These are phyloP conservation scores for Drosophila borealis DNA, from an alignment of 2,888 invertebrate species.

Conservation along the genomic window DNA sequence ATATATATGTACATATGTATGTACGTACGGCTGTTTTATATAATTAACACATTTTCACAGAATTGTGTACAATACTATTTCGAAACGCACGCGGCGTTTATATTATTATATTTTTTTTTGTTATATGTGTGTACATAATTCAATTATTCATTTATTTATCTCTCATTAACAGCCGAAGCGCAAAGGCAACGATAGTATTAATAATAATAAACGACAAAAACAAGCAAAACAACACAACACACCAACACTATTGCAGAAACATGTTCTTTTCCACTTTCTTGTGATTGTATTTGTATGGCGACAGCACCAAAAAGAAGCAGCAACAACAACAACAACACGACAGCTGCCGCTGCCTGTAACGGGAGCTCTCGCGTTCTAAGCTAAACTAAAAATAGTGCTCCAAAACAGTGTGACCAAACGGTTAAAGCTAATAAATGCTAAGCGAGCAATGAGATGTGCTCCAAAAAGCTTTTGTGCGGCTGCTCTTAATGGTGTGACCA, in stretches of 20 bases:
- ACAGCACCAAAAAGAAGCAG: conserved; percentile 20
- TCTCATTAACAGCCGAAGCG: conserved; percentile 68
- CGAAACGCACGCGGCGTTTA: conserved; percentile 50
- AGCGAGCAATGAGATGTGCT: background rate
- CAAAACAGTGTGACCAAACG: conserved; percentile 57
- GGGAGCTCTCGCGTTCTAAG: conserved; percentile 69
- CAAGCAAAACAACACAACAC: conserved; percentile 35
- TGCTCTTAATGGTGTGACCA: background rate
- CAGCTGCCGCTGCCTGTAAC: conserved; percentile 56
- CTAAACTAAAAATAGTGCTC: conserved; percentile 68
- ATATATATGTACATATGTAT: background rate
- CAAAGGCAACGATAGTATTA: conserved; percentile 52
- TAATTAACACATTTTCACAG: conserved; percentile 73
- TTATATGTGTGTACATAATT: conserved; percentile 63
- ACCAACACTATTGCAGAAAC: conserved; percentile 73
- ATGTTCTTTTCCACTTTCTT: conserved; percentile 69
- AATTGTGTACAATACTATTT: conserved; percentile 37
- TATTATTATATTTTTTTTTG: conserved; percentile 46
- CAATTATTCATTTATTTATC: conserved; percentile 80
- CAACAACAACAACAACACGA: conserved; percentile 60
- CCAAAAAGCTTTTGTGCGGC: conserved; percentile 1
- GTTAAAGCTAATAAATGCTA: background rate
- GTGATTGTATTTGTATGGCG: conserved; percentile 58
- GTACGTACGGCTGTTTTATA: conserved; percentile 51
- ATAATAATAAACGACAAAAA: conserved; percentile 46